Evolutionary conservation across 2,113 vertebrate species (phyloP).

Genomic region (Opisthocomus hoazin): DNA sequence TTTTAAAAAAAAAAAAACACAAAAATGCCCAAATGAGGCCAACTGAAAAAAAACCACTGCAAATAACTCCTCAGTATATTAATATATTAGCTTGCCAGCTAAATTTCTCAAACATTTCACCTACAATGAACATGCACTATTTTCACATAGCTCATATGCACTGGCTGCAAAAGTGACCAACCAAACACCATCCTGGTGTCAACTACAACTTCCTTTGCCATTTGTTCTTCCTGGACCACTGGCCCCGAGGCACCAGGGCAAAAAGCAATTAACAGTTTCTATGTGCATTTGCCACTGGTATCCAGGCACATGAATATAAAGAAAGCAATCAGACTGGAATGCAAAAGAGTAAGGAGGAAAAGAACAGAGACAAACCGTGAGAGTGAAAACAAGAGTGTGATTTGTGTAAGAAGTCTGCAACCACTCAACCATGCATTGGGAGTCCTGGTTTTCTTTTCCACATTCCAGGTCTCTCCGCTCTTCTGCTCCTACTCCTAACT

Average conservation of each 20-base stretch:
- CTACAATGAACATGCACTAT: neutral
- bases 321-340: constrained; percentile 5
- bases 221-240: neutral
- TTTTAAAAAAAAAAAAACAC: neutral
- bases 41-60: neutral
- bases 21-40: neutral
- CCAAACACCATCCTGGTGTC: rapidly evolving
- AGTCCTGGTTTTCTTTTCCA: neutral
- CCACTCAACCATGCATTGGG: neutral
- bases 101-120: neutral
- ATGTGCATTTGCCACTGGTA: neutral
- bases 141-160: neutral
- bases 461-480: neutral
- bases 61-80: neutral
- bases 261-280: neutral
- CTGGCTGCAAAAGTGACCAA: neutral
- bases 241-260: neutral
- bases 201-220: neutral
- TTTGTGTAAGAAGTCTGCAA: neutral
- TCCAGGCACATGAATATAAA: constrained; percentile 10
- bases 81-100: neutral
- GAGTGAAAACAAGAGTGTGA: neutral
- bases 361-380: neutral
- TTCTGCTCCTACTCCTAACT: neutral
- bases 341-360: neutral